Evolutionary conservation across 2,888 invertebrate species (phyloP), one percentile per base, ranked within the genome.

Genomic region (Oligia strigilis): DNA sequence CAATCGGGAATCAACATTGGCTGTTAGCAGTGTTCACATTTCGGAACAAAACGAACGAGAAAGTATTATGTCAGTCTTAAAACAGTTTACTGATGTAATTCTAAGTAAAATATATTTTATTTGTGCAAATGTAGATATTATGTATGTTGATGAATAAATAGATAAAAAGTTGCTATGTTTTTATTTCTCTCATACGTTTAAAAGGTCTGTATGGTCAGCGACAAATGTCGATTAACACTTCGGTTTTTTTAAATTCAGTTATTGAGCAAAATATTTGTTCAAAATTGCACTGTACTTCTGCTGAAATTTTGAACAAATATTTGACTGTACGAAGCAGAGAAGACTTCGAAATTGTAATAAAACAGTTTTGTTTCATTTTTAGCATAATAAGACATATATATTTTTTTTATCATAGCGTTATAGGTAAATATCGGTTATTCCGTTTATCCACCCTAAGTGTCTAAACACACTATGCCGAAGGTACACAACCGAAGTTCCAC

Each of bases 81-180:
- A 93, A 93, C 94, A 87, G 86, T 93, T 93, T 91, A 94, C 95
- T 95, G 95, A 95, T 96, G 93, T 94, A 94, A 95, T 93, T 95
- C 92, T 95, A 96, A 95, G 95, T 94, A 95, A 92, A 95, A 95
- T 94, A 95, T 94, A 92, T 92, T 91, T 93, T 94, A 95, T 95
- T 95, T 96, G 96, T 96, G 96, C 96, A 96, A 96, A 96, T 97
- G 97, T 97, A 97, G 97, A 96, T 97, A 97, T 96, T 95, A 96
- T 95, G 96, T 96, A 97, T 96, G 97, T 97, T 97, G 96, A 96
- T 95, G 97, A 97, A 96, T 97, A 97, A 97, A 97, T 97, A 97
- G 96, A 94, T 95, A 96, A 96, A 96, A 95, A 91, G 80, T 88
- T 86, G 65, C 69, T 84, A 89, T 89, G 90, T 90, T 92, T 91